Evolutionary conservation across 2,113 vertebrate genomes (phyloP).

Genomic region (Amia ocellicauda): DNA sequence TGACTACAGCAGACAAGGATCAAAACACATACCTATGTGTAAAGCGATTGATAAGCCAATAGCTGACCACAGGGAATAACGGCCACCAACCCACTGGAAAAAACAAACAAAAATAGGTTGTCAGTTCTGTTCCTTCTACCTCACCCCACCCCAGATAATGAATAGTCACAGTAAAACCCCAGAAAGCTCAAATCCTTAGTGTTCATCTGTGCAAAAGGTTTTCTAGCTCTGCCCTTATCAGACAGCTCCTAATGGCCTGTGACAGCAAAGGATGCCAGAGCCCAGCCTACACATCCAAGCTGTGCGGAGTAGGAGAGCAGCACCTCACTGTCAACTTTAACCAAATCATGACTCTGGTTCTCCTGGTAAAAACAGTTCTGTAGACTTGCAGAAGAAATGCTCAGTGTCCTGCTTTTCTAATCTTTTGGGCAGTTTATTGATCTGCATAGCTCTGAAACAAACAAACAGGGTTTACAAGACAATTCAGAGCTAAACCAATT

Average conservation of each 20-base stretch:
- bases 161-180: neutral
- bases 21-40: slow-evolving; percentile 75
- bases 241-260: neutral
- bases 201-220: neutral
- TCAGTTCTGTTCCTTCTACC: neutral
- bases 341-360: too few relatives aligned
- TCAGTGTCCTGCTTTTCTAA: too few relatives aligned
- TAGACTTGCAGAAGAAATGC: too few relatives aligned
- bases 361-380: too few relatives aligned
- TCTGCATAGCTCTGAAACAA: too few relatives aligned
- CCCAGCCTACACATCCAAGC: too few relatives aligned
- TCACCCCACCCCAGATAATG: neutral
- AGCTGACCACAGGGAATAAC: slow-evolving; percentile 95
- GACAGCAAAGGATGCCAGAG: neutral
- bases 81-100: slow-evolving; percentile 94
- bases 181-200: neutral
- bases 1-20: neutral
- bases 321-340: too few relatives aligned
- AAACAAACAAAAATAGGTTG: slow-evolving; percentile 18
- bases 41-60: slow-evolving; percentile 97
- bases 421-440: too few relatives aligned
- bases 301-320: too few relatives aligned
- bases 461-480: too few relatives aligned
- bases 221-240: neutral
- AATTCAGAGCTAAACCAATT: too few relatives aligned